A percentile compares a stretch with the other conserved stretches of the same genome.
These are phyloP conservation scores for Telenomus remus DNA, from an alignment of 1,140 invertebrate species.

Conservation along the genomic window DNA sequence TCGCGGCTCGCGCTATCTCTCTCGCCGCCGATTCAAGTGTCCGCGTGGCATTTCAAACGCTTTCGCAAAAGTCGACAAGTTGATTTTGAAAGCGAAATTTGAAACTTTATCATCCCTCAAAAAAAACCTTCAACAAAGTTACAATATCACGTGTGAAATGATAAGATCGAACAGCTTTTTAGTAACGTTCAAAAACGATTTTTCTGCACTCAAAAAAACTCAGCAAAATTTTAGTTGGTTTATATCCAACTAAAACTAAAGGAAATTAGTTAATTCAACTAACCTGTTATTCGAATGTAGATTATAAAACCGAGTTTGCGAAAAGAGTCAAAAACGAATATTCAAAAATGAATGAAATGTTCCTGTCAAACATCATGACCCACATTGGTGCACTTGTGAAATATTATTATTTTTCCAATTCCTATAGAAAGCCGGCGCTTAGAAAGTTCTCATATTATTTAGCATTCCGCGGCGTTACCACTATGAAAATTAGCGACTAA, in stretches of 20 bases:
- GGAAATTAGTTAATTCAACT: no score
- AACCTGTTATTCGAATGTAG: no score
- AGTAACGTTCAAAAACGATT: not conserved
- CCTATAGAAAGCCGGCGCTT: constrained; percentile 71
- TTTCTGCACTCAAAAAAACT: no score
- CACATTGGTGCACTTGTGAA: constrained; percentile 62
- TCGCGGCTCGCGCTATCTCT: constrained; percentile 5
- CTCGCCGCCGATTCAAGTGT: constrained; percentile 25
- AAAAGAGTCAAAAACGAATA: constrained; percentile 63
- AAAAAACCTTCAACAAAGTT: not conserved
- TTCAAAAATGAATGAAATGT: constrained; percentile 60
- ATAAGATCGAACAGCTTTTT: no score
- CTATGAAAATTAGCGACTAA: constrained; percentile 69
- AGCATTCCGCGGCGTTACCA: constrained; percentile 66
- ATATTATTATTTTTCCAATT: constrained; percentile 66
- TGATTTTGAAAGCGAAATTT: constrained; percentile 43
- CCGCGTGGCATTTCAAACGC: constrained; percentile 45
- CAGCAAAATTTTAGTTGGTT: no score
- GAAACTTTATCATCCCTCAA: constrained; percentile 12
- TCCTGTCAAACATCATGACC: constrained; percentile 57
- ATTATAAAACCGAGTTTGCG: no score
- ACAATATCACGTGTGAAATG: no score
- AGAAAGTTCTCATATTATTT: constrained; percentile 74
- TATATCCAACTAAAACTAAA: no score
- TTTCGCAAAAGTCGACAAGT: constrained; percentile 44